Evolutionary conservation across 2,888 invertebrate species (phyloP), one percentile per base, ranked within the genome.

Genomic region (Andrena minutula): DNA sequence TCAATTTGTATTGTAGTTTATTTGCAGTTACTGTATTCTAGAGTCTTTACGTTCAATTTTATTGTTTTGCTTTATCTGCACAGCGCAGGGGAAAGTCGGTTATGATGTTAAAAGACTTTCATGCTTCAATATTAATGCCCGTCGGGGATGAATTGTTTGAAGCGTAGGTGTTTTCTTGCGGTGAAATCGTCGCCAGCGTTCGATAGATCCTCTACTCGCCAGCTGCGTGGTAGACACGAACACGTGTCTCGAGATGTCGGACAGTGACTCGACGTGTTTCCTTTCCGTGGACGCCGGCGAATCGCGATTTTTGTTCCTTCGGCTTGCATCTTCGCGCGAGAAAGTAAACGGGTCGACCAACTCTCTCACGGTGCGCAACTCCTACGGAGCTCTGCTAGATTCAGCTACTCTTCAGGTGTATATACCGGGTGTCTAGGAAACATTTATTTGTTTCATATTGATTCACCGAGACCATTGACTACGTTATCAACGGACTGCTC

Each of bases 311-410:
- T 84, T 83, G 72, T 53, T 56, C 30, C 23, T 56, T 79, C 76
- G 73, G 75, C 66, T 77, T 51, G 70, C 79, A 72, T 83, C 83
- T 72, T 70, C 56, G 64, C 74, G 86, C 86, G 86, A 82, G 86
- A 88, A 84, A 88, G 87, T 88, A 68, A 70, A 75, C 76, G 79
- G 65, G 81, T 82, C 77, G 84, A 30, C 64, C 79, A 72, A 87
- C 79, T 85, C 85, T 87, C 85, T 87, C 86, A 88, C 86, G 85
- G 87, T 74, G 64, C 69, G 75, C 73, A 64, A 85, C 70, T 76
- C 75, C 65, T 71, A 75, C 78, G 49, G 71, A 28, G 56, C 41
- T 71, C 69, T 70, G 61, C 20, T 71, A 51, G 35, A 51, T 56
- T 66, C 41, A 30, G 63, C 56, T 16, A 28, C 16, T 32, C 73